Evolutionary conservation across 1,140 invertebrate species (phyloP), one percentile per base, ranked within the genome.

Genomic region (Tetramorium simillimum): DNA sequence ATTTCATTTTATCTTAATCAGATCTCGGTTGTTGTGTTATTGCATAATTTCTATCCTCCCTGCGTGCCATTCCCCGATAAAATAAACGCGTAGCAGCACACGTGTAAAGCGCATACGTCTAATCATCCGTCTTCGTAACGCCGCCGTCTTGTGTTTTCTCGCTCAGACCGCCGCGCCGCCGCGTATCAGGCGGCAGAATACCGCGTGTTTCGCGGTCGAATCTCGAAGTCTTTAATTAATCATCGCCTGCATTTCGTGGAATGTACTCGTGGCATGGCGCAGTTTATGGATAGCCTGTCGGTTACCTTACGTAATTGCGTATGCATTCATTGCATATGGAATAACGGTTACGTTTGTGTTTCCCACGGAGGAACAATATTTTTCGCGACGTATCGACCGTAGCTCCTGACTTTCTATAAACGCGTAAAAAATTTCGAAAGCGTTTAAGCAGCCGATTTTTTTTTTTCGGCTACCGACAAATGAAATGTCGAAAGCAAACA

Each of bases 151-250:
- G 80, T 75, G 62, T 84, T 73, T 73, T 62, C 80, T 84, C 80
- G 69, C 69, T 60, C 40, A 49, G 69, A 49, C 51, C 40, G n/a
- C n/a, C n/a, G n/a, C n/a, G 24, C 40, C 51, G 24, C 53, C 51
- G 51, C 49, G 24, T 60, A 75, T 75, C 43, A 75, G 49, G 18
- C 46, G 65, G 78, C 37, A 53, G 80, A 84, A 84, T 75, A 73
- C 69, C 67, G n/a, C 51, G 28, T 37, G 67, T 43, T 73, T 16
- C 67, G 80, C 69, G 69, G 69, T 84, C 80, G 80, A 84, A 84
- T 84, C 69, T 75, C 69, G 14, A 75, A 84, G 69, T 75, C 40
- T 84, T 84, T 73, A 84, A 84, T 84, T 84, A 84, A 84, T 84
- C 80, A 84, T 60, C 53, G 37, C 53, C 60, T 67, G 40, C 69